A percentile compares a stretch with the other conserved stretches of the same genome.
phyloP scores from a whole-genome alignment of 2,888 invertebrate genomes.

The Macropis europaea region DNA sequence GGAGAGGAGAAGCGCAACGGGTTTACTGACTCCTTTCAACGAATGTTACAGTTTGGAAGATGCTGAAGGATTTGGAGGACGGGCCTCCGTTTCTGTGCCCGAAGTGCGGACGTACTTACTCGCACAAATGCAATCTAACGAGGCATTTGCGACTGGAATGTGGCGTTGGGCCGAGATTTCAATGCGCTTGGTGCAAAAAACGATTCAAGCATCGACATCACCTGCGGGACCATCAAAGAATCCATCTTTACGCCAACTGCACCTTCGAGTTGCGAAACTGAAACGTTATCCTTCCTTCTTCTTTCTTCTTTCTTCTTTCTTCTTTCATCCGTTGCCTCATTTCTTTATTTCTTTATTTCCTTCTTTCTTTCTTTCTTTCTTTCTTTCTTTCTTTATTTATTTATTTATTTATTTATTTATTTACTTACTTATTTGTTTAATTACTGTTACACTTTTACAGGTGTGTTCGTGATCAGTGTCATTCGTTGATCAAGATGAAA shows the following conservation, averaged over 20 bases:
- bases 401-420: neutral
- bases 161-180: conserved; percentile 75
- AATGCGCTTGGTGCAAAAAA: conserved; percentile 73
- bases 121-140: conserved; percentile 74
- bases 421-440: neutral
- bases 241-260: conserved; percentile 65
- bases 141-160: conserved; percentile 76
- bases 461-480: too few relatives aligned
- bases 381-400: neutral
- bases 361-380: neutral
- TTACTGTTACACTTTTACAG: too few relatives aligned
- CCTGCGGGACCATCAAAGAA: conserved; percentile 75
- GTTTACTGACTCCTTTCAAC: conserved; percentile 23
- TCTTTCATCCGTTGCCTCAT: conserved; percentile 5
- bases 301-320: neutral
- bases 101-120: conserved; percentile 74
- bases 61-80: conserved; percentile 63
- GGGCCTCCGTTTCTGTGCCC: conserved; percentile 73
- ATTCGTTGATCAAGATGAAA: too few relatives aligned
- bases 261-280: conserved; percentile 52
- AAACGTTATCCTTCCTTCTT: conserved; percentile 10
- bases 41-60: conserved; percentile 66
- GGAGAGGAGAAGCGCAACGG: neutral
- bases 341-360: conserved; percentile 1
- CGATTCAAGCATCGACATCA: conserved; percentile 79